These are phyloP conservation scores for Tricholauxania praeusta DNA, from an alignment of 2,888 invertebrate species.

Conservation along the genomic window DNA sequence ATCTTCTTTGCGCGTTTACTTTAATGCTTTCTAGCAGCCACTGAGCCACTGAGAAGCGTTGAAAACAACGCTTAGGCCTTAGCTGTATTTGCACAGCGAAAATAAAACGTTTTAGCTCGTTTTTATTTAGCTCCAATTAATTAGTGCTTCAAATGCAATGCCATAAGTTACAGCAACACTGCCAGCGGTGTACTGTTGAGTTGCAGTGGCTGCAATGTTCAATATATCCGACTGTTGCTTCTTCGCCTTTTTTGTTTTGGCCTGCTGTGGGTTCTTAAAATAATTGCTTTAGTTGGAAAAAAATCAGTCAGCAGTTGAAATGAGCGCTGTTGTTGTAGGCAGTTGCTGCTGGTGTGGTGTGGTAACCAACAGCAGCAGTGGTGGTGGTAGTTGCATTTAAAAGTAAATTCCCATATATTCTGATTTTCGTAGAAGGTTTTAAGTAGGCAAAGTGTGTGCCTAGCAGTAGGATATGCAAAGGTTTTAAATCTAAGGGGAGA, in stretches of 20 bases:
- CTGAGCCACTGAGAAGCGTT: too few relatives aligned
- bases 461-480: too few relatives aligned
- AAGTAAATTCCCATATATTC: too few relatives aligned
- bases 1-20: slow-evolving; percentile 20
- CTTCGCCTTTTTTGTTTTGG: slow-evolving; percentile 13
- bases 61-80: too few relatives aligned
- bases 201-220: not conserved
- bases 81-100: slow-evolving; percentile 46
- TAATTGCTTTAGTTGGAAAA: slow-evolving; percentile 28
- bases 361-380: not conserved
- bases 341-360: not conserved
- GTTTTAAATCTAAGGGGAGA: too few relatives aligned
- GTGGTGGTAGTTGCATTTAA: too few relatives aligned
- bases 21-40: too few relatives aligned
- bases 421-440: too few relatives aligned
- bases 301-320: slow-evolving; percentile 1
- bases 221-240: slow-evolving; percentile 14
- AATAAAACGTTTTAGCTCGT: slow-evolving; percentile 61
- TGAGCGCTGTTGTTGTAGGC: slow-evolving; percentile 18
- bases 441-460: too few relatives aligned
- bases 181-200: not conserved
- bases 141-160: slow-evolving; percentile 68
- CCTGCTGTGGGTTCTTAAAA: slow-evolving; percentile 31
- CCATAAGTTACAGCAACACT: slow-evolving; percentile 61
- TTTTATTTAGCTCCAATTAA: slow-evolving; percentile 68